Conservation (phyloP, 35 echinoderm and acorn worm species). For the Anneissia japonica region DNA sequence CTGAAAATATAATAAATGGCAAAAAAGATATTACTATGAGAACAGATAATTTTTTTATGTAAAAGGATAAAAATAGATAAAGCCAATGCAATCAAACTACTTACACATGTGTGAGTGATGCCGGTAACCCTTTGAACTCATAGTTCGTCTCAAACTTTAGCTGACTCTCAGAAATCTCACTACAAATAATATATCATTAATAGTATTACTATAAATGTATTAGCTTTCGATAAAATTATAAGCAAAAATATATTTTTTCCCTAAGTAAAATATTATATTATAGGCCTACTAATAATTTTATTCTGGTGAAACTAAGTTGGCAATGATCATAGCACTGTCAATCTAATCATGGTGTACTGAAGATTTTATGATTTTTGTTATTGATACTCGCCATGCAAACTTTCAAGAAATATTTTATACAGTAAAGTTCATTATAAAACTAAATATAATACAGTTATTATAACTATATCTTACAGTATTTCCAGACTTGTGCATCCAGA, state of each 20-base stretch:
- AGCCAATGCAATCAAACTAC: background rate
- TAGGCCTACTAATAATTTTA: no score
- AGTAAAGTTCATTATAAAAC: background rate
- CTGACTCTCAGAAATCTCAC: constrained; percentile 65
- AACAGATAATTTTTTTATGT: background rate
- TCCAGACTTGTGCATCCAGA: constrained; percentile 63
- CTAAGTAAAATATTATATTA: no score
- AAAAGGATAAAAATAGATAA: background rate
- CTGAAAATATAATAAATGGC: constrained; percentile 9
- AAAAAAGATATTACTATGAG: background rate
- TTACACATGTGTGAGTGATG: constrained; percentile 66
- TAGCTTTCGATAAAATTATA: background rate
- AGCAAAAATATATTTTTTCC: background rate
- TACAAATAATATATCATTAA: constrained; percentile 22
- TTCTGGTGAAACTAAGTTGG: background rate
- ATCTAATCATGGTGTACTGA: background rate
- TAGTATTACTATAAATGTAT: background rate
- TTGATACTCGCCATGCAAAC: background rate
- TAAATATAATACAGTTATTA: background rate
- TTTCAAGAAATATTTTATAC: background rate
- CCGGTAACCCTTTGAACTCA: constrained; percentile 29
- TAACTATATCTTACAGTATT: constrained; percentile 56
- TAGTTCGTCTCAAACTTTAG: constrained; percentile 58
- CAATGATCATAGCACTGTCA: background rate
- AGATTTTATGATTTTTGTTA: background rate